Evolutionary conservation across 2,888 invertebrate species (phyloP).

Genomic region (Andrena haemorrhoa): DNA sequence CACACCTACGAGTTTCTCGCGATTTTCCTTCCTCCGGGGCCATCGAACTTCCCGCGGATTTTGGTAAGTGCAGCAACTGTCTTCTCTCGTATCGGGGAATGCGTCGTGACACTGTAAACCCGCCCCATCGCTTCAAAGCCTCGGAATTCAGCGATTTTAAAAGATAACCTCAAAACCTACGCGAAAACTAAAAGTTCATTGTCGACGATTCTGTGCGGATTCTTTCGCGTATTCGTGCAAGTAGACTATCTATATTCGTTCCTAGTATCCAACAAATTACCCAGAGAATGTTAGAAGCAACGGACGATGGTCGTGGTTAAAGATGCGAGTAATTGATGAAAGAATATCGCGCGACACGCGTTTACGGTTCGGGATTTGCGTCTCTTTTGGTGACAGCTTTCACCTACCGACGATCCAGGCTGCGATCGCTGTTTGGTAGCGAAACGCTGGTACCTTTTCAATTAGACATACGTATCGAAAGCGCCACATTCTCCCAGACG

Average conservation of each 20-base stretch:
- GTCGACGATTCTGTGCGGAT: neutral
- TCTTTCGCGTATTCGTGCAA: neutral
- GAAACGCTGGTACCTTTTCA: neutral
- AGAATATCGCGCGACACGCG: neutral
- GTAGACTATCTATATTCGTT: neutral
- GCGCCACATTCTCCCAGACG: too few species aligned
- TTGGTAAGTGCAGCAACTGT: slow-evolving; percentile 46
- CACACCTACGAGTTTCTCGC: slow-evolving; percentile 71
- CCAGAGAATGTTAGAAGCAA: too few species aligned
- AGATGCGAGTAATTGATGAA: too few species aligned
- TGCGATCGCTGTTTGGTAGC: neutral
- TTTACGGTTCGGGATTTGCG: neutral
- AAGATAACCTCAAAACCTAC: slow-evolving; percentile 71
- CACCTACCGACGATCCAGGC: neutral
- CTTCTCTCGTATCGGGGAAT: neutral
- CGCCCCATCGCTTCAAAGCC: rapidly evolving
- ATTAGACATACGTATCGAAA: neutral
- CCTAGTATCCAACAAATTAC: neutral
- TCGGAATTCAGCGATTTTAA: neutral
- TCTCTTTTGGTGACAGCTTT: too few species aligned
- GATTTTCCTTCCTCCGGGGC: slow-evolving; percentile 23
- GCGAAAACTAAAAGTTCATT: neutral
- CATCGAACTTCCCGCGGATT: neutral
- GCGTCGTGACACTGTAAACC: neutral
- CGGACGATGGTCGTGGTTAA: too few species aligned